Percentiles rank a stretch among this genome's conserved stretches.
Conservation (phyloP, 2,113 vertebrate species). For the Odocoileus virginianus region DNA sequence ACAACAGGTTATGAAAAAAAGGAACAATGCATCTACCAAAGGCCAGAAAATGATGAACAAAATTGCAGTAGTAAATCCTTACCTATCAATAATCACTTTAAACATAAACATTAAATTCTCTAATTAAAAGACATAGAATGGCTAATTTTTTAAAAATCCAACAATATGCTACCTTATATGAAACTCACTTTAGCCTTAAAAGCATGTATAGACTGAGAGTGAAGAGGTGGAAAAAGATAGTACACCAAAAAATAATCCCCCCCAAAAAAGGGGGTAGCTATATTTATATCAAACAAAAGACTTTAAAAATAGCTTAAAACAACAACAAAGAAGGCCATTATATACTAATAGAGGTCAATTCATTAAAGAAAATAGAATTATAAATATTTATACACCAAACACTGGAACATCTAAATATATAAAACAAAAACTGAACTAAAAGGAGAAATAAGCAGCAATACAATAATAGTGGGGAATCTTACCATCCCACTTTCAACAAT, state of each 20-base stretch:
- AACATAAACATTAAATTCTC: not conserved
- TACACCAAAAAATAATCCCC: not conserved
- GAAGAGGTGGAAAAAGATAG: not conserved
- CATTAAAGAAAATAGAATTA: not conserved
- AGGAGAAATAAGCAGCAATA: not conserved
- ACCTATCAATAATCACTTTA: not conserved
- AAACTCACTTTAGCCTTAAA: not conserved
- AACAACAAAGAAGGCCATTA: not conserved
- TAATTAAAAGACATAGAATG: not conserved
- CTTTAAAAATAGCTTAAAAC: not conserved
- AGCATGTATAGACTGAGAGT: not conserved
- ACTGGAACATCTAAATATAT: not conserved
- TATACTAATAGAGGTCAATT: not conserved
- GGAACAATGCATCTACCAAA: not conserved
- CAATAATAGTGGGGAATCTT: not conserved
- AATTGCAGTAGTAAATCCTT: not conserved
- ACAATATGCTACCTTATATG: not conserved
- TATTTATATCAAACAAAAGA: not conserved
- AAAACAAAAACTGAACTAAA: not conserved
- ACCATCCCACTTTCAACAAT: not conserved
- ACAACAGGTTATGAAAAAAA: not conserved
- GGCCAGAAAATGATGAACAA: not conserved
- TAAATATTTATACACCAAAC: not conserved
- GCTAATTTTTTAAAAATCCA: not conserved
- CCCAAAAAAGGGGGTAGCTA: not conserved